phyloP scores from a whole-genome alignment of 2,888 invertebrate species.

The Parnassius smintheus region DNA sequence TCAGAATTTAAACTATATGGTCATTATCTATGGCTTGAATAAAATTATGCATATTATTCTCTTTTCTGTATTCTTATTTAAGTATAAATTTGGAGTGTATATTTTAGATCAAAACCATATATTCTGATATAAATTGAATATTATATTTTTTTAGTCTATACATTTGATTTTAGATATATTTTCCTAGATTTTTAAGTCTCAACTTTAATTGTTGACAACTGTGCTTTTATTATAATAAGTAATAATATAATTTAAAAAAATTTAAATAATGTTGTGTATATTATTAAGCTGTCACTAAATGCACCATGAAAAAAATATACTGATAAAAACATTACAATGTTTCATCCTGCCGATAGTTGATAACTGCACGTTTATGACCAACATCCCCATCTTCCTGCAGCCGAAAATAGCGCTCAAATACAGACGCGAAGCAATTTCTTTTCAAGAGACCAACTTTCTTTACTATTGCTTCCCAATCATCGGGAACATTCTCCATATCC shows the following conservation, averaged over 20 bases:
- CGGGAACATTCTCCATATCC: constrained; percentile 95
- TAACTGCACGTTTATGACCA: constrained; percentile 96
- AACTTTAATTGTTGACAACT: too few relatives aligned
- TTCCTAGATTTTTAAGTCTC: too few relatives aligned
- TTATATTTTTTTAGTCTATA: too few relatives aligned
- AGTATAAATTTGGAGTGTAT: background rate
- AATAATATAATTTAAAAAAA: too few relatives aligned
- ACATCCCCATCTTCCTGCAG: constrained; percentile 96
- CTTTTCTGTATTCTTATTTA: too few relatives aligned
- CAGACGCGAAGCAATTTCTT: constrained; percentile 99
- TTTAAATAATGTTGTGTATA: too few relatives aligned
- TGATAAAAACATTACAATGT: constrained; percentile 88
- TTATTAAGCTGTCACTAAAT: too few relatives aligned
- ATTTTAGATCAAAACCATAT: background rate
- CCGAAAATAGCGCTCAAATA: constrained; percentile 99
- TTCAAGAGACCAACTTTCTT: constrained; percentile 96
- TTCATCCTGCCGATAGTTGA: constrained; percentile 99
- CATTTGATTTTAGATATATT: too few relatives aligned
- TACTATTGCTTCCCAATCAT: constrained; percentile 93
- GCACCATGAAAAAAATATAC: background rate
- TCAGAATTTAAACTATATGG: background rate
- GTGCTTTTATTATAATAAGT: too few relatives aligned
- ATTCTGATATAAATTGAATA: too few relatives aligned
- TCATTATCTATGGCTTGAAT: background rate
- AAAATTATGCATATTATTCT: too few relatives aligned